Evolutionary conservation across 2,888 invertebrate species (phyloP), one percentile per base, ranked within the genome.

Genomic region (Capitulum mitella): DNA sequence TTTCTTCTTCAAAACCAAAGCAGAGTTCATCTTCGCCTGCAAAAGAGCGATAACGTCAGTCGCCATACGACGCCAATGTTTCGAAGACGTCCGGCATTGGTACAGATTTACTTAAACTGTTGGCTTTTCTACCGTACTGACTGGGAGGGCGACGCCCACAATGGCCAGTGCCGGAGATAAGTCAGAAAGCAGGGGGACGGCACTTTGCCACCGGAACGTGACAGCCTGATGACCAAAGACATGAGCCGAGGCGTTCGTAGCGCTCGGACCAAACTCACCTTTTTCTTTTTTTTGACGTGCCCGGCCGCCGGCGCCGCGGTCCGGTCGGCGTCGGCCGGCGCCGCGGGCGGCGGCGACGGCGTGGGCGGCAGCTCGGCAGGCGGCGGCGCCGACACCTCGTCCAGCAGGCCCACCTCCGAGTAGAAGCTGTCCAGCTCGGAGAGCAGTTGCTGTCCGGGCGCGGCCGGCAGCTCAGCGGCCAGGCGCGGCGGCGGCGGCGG

Each of bases 1-100:
- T 84, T 91, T 91, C 84, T 91, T 91, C 85, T 91, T 91, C 85
- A 91, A 87, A 8, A 90, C 87, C 64, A 91, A 85, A n/a, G 89
- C 89, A 78, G 87, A 86, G 1, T 86, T 85, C 64, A 89, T 83
- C 85, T 89, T 90, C 14, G 88, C 84, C 89, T 90, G 83, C 34
- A 87, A 87, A 29, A 29, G 29, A 61, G 29, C 58, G 82, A n/a
- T n/a, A n/a, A n/a, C n/a, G n/a, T n/a, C n/a, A n/a, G n/a, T n/a
- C n/a, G n/a, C n/a, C n/a, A n/a, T n/a, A n/a, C n/a, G n/a, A n/a
- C n/a, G n/a, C n/a, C n/a, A n/a, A n/a, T n/a, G n/a, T n/a, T n/a
- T n/a, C n/a, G n/a, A n/a, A n/a, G n/a, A n/a, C n/a, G n/a, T n/a
- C n/a, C n/a, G n/a, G n/a, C n/a, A n/a, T n/a, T n/a, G n/a, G n/a